A percentile compares a stretch with the other conserved stretches of the same genome.
phyloP scores from a whole-genome alignment of 2,888 invertebrate species.

The Philopedon plagiatum region DNA sequence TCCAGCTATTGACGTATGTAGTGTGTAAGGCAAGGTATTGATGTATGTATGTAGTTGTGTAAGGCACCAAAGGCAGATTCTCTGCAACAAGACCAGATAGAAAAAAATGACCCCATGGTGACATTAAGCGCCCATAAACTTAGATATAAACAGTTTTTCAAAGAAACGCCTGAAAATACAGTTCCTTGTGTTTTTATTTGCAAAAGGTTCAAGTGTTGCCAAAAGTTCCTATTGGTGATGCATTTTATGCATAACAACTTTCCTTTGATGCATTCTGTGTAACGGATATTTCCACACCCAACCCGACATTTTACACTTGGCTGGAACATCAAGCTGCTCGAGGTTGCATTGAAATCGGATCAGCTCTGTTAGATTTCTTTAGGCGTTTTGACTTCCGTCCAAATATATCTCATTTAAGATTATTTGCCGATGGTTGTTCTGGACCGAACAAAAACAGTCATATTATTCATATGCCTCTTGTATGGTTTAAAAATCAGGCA shows the following conservation, averaged over 20 bases:
- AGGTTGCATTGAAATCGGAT: neutral
- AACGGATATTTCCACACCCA: neutral
- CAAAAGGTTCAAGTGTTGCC: neutral
- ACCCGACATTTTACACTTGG: neutral
- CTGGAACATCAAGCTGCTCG: slow-evolving; percentile 3
- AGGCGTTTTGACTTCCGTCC: neutral
- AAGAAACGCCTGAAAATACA: neutral
- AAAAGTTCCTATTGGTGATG: neutral
- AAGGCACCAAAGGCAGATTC: no score
- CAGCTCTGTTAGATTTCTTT: neutral
- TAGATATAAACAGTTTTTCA: neutral
- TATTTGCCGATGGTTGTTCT: neutral
- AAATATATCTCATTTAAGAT: neutral
- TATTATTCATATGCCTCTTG: neutral
- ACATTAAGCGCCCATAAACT: neutral
- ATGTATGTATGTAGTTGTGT: no score
- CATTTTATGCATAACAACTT: neutral
- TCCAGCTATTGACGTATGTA: slow-evolving; percentile 2
- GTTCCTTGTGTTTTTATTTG: neutral
- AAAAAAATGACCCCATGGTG: neutral
- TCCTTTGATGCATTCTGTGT: neutral
- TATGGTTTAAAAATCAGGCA: neutral
- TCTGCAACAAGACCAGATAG: neutral
- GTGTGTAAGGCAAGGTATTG: no score
- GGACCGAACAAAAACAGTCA: neutral